Percentiles rank a stretch among this genome's conserved stretches.
These are phyloP conservation scores for Nothobranchius furzeri DNA, from an alignment of 2,113 vertebrate genomes.

Conservation along the genomic window DNA sequence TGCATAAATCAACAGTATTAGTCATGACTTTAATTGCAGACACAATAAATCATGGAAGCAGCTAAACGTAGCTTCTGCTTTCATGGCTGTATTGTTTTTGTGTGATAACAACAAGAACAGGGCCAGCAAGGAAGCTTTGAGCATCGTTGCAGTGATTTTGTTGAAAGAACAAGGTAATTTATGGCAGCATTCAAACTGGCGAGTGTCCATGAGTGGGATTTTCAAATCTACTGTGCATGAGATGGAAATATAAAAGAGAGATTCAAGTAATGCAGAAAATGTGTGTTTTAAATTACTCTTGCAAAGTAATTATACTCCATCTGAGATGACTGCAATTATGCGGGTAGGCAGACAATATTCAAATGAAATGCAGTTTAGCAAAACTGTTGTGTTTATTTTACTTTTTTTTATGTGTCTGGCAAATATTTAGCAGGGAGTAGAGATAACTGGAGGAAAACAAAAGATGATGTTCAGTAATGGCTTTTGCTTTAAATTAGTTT, in stretches of 20 bases:
- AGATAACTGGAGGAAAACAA: slow-evolving; percentile 30
- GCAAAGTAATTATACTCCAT: slow-evolving; percentile 33
- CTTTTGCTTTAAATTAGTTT: no score
- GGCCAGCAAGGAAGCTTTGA: background rate
- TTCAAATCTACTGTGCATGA: slow-evolving; percentile 21
- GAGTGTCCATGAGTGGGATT: slow-evolving; percentile 23
- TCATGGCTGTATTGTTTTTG: slow-evolving; percentile 6
- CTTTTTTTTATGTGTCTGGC: slow-evolving; percentile 3
- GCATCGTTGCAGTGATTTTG: slow-evolving; percentile 4
- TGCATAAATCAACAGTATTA: slow-evolving; percentile 33
- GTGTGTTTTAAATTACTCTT: background rate
- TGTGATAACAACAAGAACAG: slow-evolving; percentile 30
- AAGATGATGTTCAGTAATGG: background rate
- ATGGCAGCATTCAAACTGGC: slow-evolving; percentile 10
- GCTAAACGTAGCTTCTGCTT: slow-evolving; percentile 1
- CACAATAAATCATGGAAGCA: slow-evolving; percentile 8
- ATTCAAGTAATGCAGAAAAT: slow-evolving; percentile 17
- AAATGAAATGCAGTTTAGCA: slow-evolving; percentile 49
- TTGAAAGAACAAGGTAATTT: slow-evolving; percentile 24
- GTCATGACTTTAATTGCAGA: slow-evolving; percentile 31
- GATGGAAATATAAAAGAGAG: slow-evolving; percentile 26
- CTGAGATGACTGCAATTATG: slow-evolving; percentile 59
- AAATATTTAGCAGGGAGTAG: slow-evolving; percentile 4
- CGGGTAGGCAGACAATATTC: slow-evolving; percentile 50
- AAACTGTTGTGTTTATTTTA: slow-evolving; percentile 37